phyloP scores from a whole-genome alignment of 2,888 invertebrate species.

The Melanchra persicariae region DNA sequence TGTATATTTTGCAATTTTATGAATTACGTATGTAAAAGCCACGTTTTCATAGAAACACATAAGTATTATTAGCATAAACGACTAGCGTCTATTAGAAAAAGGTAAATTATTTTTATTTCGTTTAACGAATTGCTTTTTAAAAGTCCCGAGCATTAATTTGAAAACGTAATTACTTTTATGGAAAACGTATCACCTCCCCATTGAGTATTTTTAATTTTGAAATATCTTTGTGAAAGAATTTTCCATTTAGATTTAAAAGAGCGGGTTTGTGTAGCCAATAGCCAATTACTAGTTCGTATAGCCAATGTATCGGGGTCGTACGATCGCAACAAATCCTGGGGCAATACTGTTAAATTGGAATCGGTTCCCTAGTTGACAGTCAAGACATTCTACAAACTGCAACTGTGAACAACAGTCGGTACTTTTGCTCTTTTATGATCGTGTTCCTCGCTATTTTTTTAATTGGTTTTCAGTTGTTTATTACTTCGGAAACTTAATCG shows the following conservation, averaged over 20 bases:
- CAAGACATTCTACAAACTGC: slow-evolving; percentile 52
- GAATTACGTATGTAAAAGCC: background rate
- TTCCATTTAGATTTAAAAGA: slow-evolving; percentile 37
- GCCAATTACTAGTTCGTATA: slow-evolving; percentile 35
- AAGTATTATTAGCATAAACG: background rate
- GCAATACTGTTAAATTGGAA: slow-evolving; percentile 60
- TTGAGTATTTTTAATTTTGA: background rate
- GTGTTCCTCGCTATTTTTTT: slow-evolving; percentile 36
- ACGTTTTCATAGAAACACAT: background rate
- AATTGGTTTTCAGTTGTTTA: slow-evolving; percentile 41
- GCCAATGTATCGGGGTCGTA: slow-evolving; percentile 27
- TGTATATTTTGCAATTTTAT: background rate
- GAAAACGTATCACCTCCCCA: slow-evolving; percentile 17
- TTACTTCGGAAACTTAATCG: slow-evolving; percentile 38
- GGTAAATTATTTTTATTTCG: background rate
- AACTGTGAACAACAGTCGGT: slow-evolving; percentile 15
- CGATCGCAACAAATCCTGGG: slow-evolving; percentile 44
- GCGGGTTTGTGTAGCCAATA: slow-evolving; percentile 32
- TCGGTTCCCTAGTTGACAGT: slow-evolving; percentile 57
- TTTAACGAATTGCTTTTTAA: slow-evolving; percentile 7
- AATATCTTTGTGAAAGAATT: slow-evolving; percentile 6
- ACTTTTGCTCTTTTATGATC: slow-evolving; percentile 35
- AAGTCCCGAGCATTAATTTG: slow-evolving; percentile 7
- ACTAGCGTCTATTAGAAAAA: background rate
- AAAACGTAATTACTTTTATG: slow-evolving; percentile 15